Evolutionary conservation across 2,113 vertebrate genomes (phyloP).

Genomic region (Rhynchomys soricoides): DNA sequence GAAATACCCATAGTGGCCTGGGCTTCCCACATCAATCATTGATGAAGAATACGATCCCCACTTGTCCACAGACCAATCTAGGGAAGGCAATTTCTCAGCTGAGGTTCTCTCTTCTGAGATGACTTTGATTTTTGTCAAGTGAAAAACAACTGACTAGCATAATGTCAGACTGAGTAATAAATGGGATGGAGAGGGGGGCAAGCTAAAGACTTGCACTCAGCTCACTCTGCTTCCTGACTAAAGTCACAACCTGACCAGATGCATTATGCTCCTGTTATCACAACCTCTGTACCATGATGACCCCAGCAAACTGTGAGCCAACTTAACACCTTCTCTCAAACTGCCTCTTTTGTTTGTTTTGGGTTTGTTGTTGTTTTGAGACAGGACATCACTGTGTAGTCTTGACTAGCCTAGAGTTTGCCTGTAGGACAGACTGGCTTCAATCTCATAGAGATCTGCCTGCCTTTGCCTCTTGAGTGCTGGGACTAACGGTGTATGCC

Average conservation of each 20-base stretch:
- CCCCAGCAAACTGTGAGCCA: neutral
- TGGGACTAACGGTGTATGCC: neutral
- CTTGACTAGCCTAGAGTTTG: neutral
- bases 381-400: neutral
- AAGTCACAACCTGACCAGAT: neutral
- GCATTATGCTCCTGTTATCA: neutral
- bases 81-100: neutral
- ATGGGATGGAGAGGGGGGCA: rapidly evolving
- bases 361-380: neutral
- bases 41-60: neutral
- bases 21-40: neutral
- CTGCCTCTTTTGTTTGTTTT: neutral
- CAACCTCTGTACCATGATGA: too few species aligned
- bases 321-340: neutral
- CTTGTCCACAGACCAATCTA: neutral
- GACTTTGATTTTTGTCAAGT: neutral
- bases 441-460: neutral
- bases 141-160: neutral
- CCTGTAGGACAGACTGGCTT: neutral
- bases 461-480: neutral
- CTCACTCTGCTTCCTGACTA: neutral
- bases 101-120: neutral
- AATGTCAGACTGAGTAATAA: neutral
- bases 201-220: neutral
- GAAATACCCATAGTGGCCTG: neutral